phyloP scores from a whole-genome alignment of 2,797 vertebrate species.

The Rhinella marina region DNA sequence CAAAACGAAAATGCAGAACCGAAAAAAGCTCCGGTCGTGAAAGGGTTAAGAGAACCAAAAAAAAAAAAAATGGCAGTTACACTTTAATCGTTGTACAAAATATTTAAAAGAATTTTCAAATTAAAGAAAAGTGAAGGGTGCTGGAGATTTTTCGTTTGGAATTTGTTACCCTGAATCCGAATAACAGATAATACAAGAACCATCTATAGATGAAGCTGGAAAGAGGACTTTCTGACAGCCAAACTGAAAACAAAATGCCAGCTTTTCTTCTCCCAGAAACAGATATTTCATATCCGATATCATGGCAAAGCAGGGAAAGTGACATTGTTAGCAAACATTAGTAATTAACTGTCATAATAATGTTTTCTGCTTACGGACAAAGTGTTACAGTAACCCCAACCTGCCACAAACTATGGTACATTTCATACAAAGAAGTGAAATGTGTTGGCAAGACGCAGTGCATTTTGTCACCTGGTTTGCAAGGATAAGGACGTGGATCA shows the following conservation, averaged over 20 bases:
- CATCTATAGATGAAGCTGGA: background rate
- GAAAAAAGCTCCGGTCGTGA: too few species aligned
- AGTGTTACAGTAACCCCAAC: slow-evolving; percentile 26
- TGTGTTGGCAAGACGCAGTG: slow-evolving; percentile 40
- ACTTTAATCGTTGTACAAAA: too few species aligned
- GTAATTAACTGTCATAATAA: slow-evolving; percentile 47
- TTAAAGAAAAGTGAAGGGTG: too few species aligned
- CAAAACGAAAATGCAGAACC: too few species aligned
- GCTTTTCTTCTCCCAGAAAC: background rate
- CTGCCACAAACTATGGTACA: slow-evolving; percentile 42
- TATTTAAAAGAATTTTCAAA: too few species aligned
- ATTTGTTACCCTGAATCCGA: background rate
- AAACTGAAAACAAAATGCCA: slow-evolving; percentile 17
- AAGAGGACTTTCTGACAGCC: background rate
- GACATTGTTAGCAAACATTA: slow-evolving; percentile 25
- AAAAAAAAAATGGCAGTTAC: too few species aligned
- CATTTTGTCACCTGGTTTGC: slow-evolving; percentile 24
- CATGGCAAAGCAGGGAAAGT: slow-evolving; percentile 17
- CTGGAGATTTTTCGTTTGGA: too few species aligned
- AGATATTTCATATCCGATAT: slow-evolving; percentile 21
- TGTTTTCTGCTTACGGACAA: slow-evolving; percentile 4
- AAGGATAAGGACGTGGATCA: background rate
- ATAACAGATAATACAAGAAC: background rate
- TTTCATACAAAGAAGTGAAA: slow-evolving; percentile 32
- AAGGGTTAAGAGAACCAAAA: too few species aligned